phyloP scores from a whole-genome alignment of 64 coral and sea anemone species.

The Astreopora myriophthalma region DNA sequence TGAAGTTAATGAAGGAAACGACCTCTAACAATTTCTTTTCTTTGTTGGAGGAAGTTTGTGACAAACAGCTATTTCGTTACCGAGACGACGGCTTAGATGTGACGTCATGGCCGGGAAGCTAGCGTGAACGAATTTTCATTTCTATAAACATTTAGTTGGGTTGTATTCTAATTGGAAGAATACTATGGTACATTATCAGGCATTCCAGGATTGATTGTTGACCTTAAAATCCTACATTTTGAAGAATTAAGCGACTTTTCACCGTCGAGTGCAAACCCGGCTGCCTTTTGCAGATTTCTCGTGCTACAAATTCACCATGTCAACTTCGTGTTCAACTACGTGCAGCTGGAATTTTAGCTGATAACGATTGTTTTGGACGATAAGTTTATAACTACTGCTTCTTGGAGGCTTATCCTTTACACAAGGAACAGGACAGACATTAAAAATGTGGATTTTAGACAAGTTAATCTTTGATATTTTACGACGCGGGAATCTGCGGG shows the following conservation, averaged over 20 bases:
- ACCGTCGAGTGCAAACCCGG: background rate
- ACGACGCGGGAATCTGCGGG: constrained; percentile 9
- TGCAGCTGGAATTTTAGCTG: constrained; percentile 84
- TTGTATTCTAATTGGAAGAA: constrained; percentile 9
- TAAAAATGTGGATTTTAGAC: constrained; percentile 16
- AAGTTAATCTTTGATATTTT: background rate
- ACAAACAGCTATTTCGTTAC: constrained; percentile 26
- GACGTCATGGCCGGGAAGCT: constrained; percentile 82
- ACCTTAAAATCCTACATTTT: background rate
- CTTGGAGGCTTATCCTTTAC: background rate
- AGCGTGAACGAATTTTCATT: constrained; percentile 73
- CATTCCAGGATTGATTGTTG: constrained; percentile 2
- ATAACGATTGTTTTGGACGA: background rate
- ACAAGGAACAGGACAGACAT: background rate
- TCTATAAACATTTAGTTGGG: background rate
- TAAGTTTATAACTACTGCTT: background rate
- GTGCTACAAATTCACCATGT: background rate
- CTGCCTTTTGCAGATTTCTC: background rate
- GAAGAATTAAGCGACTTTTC: background rate
- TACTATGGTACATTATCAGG: background rate
- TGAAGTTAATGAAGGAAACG: background rate
- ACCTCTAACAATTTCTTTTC: background rate
- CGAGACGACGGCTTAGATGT: constrained; percentile 70
- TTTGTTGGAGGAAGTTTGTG: constrained; percentile 40
- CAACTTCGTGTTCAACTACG: constrained; percentile 36